Evolutionary conservation across 2,888 invertebrate genomes (phyloP).

Genomic region (Aspidapion aeneum): DNA sequence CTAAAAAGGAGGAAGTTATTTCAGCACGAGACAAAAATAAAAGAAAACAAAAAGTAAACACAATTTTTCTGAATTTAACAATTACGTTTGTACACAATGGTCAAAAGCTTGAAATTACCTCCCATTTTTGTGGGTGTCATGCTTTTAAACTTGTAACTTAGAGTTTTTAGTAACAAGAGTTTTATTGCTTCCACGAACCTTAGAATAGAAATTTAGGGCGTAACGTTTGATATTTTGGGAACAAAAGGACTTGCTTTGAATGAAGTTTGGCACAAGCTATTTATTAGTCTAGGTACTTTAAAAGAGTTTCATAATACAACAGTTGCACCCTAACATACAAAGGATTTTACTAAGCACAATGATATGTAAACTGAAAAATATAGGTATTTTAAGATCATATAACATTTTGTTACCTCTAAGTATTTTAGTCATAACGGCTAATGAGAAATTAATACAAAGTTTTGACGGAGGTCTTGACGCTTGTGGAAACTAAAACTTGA

Average conservation of each 20-base stretch:
- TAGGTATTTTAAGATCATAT: too few species aligned
- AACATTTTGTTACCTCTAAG: too few species aligned
- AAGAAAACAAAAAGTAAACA: neutral
- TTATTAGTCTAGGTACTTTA: neutral
- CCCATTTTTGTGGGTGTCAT: slow-evolving; percentile 29
- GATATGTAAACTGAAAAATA: too few species aligned
- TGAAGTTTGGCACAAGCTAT: neutral
- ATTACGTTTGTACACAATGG: neutral
- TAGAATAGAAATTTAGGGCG: slow-evolving; percentile 23
- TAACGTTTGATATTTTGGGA: slow-evolving; percentile 17
- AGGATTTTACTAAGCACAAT: too few species aligned
- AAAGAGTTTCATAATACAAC: neutral
- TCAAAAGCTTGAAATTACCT: slow-evolving; percentile 27
- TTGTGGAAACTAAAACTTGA: too few species aligned
- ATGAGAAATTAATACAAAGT: too few species aligned
- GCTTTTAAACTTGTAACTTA: slow-evolving; percentile 17
- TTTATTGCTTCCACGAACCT: slow-evolving; percentile 23
- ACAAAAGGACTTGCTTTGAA: neutral
- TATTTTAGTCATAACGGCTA: too few species aligned
- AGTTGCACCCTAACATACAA: too few species aligned
- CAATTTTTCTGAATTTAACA: neutral
- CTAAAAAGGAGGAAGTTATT: neutral
- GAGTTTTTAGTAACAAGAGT: slow-evolving; percentile 20
- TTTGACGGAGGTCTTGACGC: too few species aligned
- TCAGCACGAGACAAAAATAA: neutral